phyloP scores from a whole-genome alignment of 35 echinoderm and acorn worm genomes.

The Heliocidaris tuberculata region DNA sequence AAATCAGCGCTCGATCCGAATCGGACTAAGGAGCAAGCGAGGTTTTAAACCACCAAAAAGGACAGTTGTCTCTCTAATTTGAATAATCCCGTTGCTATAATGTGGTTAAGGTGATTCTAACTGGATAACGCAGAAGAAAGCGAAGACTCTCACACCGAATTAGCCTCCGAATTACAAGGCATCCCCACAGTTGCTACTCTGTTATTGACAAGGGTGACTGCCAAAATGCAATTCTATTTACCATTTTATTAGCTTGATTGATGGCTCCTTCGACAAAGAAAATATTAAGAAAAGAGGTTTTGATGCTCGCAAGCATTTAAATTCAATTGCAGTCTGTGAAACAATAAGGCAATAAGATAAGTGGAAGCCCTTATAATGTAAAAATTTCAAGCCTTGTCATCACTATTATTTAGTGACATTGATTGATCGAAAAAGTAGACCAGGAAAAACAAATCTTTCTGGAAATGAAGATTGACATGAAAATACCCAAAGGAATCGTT shows the following conservation, averaged over 20 bases:
- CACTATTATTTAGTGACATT: background rate
- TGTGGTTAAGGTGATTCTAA: slow-evolving; percentile 32
- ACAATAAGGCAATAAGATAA: background rate
- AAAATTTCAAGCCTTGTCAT: background rate
- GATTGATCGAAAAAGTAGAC: background rate
- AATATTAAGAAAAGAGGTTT: background rate
- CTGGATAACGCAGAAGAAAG: background rate
- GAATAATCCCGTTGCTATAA: slow-evolving; percentile 40
- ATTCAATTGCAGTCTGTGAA: background rate
- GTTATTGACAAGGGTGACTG: slow-evolving; percentile 5
- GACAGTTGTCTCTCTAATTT: slow-evolving; percentile 44
- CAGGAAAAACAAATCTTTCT: background rate
- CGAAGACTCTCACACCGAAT: slow-evolving; percentile 41
- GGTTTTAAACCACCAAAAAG: background rate
- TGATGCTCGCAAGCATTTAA: background rate
- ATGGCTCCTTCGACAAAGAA: background rate
- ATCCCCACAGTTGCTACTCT: slow-evolving; percentile 15
- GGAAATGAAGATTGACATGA: background rate
- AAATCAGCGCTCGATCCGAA: background rate
- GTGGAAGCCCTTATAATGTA: background rate
- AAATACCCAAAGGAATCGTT: background rate
- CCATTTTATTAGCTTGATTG: slow-evolving; percentile 37
- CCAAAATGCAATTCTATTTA: slow-evolving; percentile 39
- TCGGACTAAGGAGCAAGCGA: background rate
- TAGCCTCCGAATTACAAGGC: slow-evolving; percentile 31